Conservation (phyloP, 2,888 invertebrate species). For the Cremastinae sp. region DNA sequence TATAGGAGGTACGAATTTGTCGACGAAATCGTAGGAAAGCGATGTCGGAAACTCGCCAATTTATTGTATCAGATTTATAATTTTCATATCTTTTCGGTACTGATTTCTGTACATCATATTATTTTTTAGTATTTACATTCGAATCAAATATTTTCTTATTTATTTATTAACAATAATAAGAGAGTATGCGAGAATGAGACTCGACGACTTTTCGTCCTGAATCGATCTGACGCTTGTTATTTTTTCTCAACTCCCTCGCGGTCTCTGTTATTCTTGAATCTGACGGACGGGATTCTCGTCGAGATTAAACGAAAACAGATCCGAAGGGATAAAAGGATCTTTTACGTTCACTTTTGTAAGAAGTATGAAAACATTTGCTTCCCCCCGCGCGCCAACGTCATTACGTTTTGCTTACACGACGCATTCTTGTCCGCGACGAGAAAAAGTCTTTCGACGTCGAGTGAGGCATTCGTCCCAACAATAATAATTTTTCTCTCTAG, state of each 20-base stretch:
- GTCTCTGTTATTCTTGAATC: slow-evolving; percentile 51
- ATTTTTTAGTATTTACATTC: no score
- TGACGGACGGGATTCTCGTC: slow-evolving; percentile 21
- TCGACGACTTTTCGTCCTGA: slow-evolving; percentile 34
- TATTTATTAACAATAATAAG: no score
- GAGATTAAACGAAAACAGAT: slow-evolving; percentile 21
- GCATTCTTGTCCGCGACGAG: slow-evolving; percentile 36
- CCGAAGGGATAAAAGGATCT: slow-evolving; percentile 19
- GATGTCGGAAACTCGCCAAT: neutral
- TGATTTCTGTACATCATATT: no score
- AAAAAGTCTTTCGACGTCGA: slow-evolving; percentile 12
- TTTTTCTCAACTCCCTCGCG: slow-evolving; percentile 39
- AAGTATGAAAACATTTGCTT: slow-evolving; percentile 54
- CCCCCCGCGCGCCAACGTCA: slow-evolving; percentile 30
- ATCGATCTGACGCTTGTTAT: slow-evolving; percentile 23
- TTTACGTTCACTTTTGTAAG: slow-evolving; percentile 14
- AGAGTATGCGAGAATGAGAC: slow-evolving; percentile 13
- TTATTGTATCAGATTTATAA: neutral
- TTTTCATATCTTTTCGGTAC: no score
- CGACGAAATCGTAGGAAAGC: neutral
- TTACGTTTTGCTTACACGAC: slow-evolving; percentile 54
- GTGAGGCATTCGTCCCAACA: neutral
- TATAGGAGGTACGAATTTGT: neutral
- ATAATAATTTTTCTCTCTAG: slow-evolving; percentile 6
- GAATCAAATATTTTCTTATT: no score